Evolutionary conservation across 2,113 vertebrate genomes (phyloP).

Genomic region (Benitochromis conjunctus): DNA sequence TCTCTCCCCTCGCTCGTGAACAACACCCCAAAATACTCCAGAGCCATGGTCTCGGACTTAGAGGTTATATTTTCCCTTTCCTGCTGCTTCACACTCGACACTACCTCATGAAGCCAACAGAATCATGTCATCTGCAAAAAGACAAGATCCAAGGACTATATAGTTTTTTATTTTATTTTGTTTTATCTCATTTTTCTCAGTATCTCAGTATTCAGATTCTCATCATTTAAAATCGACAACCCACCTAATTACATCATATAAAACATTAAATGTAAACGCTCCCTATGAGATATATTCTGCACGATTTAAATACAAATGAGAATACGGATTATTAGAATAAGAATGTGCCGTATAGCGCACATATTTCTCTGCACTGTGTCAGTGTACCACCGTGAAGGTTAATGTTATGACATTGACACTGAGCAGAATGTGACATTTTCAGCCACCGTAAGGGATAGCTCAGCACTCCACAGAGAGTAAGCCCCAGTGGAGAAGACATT

Average conservation of each 20-base stretch:
- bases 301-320: neutral
- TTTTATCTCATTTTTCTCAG: neutral
- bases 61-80: neutral
- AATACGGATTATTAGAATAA: neutral
- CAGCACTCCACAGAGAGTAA: slow-evolving; percentile 29
- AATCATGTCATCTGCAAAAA: neutral
- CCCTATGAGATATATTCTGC: neutral
- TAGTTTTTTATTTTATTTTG: neutral
- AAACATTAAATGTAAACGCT: neutral
- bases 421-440: slow-evolving; percentile 51
- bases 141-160: neutral
- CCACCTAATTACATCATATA: neutral
- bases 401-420: slow-evolving; percentile 50
- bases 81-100: neutral
- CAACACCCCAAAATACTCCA: neutral
- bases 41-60: neutral
- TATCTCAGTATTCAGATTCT: neutral
- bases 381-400: slow-evolving; percentile 1
- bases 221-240: neutral
- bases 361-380: neutral
- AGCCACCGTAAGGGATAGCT: slow-evolving; percentile 19
- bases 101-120: neutral
- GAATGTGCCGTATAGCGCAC: neutral
- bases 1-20: neutral
- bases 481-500: slow-evolving; percentile 46